Evolutionary conservation across 2,113 vertebrate species (phyloP).

Genomic region (Machaerirhynchus nigripectus): DNA sequence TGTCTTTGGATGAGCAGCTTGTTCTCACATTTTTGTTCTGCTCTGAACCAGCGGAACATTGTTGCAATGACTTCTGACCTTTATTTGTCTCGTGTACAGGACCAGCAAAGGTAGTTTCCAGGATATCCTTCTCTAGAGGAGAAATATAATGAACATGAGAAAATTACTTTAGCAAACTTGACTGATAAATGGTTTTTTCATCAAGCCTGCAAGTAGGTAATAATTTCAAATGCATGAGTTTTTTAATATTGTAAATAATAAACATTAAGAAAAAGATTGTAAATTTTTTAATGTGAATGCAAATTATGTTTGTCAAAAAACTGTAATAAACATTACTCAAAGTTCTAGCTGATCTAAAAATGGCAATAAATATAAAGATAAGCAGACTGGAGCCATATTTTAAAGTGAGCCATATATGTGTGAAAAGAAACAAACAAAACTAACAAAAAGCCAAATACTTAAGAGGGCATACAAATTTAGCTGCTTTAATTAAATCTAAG

Average conservation of each 20-base stretch:
- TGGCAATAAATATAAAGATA: neutral
- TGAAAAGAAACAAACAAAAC: neutral
- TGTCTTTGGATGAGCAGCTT: constrained; percentile 54
- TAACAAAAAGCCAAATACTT: neutral
- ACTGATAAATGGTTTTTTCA: neutral
- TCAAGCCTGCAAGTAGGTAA: neutral
- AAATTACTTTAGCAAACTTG: constrained; percentile 34
- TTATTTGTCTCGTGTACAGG: constrained; percentile 45
- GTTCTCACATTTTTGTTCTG: constrained; percentile 46
- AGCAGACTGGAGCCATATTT: neutral
- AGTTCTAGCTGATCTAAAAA: neutral
- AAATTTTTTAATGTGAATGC: neutral
- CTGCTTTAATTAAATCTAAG: neutral
- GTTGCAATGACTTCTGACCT: constrained; percentile 57
- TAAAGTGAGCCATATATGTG: neutral
- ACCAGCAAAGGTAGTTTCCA: constrained; percentile 63
- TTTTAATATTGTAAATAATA: neutral
- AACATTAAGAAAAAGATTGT: neutral
- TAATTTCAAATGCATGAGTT: neutral
- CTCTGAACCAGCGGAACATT: constrained; percentile 48
- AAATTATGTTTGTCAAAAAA: neutral
- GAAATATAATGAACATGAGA: constrained; percentile 16
- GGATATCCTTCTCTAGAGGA: constrained; percentile 74
- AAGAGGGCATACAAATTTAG: neutral
- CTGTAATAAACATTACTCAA: neutral